Conservation (phyloP, 1,140 invertebrate species). For the Rhopalosiphum maidis region DNA sequence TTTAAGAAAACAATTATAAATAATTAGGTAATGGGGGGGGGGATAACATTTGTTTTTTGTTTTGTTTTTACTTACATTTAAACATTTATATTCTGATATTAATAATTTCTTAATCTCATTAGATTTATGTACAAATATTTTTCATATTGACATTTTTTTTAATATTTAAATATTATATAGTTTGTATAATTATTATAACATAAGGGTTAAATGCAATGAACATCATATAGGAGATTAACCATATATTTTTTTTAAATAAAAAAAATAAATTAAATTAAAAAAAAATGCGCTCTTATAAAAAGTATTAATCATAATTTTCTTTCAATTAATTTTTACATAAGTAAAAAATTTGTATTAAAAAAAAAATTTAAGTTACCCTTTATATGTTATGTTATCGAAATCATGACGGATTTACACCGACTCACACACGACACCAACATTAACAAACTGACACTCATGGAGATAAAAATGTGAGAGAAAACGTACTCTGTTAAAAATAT, state of each 20-base stretch:
- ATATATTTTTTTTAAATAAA: conserved; percentile 48
- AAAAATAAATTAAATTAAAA: conserved; percentile 34
- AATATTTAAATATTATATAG: conserved; percentile 53
- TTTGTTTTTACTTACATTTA: conserved; percentile 35
- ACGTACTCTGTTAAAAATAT: conserved; percentile 54
- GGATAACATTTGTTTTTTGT: background rate
- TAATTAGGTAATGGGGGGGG: background rate
- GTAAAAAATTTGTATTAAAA: conserved; percentile 57
- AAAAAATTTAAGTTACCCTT: conserved; percentile 56
- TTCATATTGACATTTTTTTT: conserved; percentile 24
- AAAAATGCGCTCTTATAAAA: conserved; percentile 56
- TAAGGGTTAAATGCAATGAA: conserved; percentile 56
- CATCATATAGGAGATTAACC: conserved; percentile 54
- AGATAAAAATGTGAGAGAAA: conserved; percentile 56
- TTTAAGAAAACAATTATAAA: background rate
- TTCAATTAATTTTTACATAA: conserved; percentile 53
- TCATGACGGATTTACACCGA: conserved; percentile 39
- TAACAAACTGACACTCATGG: conserved; percentile 55
- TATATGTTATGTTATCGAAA: conserved; percentile 55
- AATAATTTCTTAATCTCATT: conserved; percentile 56
- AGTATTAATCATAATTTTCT: conserved; percentile 51
- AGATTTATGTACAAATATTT: conserved; percentile 52
- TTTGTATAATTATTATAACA: conserved; percentile 56
- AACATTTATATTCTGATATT: conserved; percentile 58
- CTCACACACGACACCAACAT: conserved; percentile 55